phyloP scores from a whole-genome alignment of 2,113 vertebrate species.

The Nannobrachium achirus region DNA sequence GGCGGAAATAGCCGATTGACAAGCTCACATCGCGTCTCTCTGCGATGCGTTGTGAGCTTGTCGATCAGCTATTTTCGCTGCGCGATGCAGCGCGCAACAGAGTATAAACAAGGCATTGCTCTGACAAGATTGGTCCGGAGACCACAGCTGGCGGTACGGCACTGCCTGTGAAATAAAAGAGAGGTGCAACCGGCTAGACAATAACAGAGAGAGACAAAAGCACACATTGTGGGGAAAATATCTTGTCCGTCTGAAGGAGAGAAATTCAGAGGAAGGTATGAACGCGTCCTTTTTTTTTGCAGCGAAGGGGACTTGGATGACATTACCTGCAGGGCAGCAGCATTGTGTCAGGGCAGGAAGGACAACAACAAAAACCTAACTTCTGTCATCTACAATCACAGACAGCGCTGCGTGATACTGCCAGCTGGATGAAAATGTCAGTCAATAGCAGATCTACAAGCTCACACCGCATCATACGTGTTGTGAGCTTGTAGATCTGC shows the following conservation, averaged over 20 bases:
- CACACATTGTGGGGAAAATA: constrained; percentile 33
- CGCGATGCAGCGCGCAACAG: too few species aligned
- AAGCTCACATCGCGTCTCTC: too few species aligned
- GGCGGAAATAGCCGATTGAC: too few species aligned
- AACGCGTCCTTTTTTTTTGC: constrained; percentile 51
- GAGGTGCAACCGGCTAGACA: constrained; percentile 25
- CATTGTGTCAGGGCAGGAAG: constrained; percentile 20
- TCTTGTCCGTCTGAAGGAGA: constrained; percentile 52
- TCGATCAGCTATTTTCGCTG: too few species aligned
- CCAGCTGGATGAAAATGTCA: too few species aligned
- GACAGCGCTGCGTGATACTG: constrained; percentile 7
- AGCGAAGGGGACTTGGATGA: constrained; percentile 33
- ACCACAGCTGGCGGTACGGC: constrained; percentile 62
- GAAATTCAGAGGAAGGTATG: constrained; percentile 52
- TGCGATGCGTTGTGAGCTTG: too few species aligned
- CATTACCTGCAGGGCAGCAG: constrained; percentile 36
- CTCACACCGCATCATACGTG: too few species aligned
- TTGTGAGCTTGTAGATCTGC: too few species aligned
- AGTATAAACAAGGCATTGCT: constrained; percentile 19
- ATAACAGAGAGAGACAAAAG: constrained; percentile 31
- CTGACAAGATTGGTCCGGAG: constrained; percentile 72
- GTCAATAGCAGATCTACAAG: too few species aligned
- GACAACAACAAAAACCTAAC: background rate
- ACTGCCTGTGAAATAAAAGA: constrained; percentile 48
- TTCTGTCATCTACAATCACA: constrained; percentile 49